These are phyloP conservation scores for Drosophila bunnanda DNA, from an alignment of 2,888 invertebrate genomes.

Conservation along the genomic window DNA sequence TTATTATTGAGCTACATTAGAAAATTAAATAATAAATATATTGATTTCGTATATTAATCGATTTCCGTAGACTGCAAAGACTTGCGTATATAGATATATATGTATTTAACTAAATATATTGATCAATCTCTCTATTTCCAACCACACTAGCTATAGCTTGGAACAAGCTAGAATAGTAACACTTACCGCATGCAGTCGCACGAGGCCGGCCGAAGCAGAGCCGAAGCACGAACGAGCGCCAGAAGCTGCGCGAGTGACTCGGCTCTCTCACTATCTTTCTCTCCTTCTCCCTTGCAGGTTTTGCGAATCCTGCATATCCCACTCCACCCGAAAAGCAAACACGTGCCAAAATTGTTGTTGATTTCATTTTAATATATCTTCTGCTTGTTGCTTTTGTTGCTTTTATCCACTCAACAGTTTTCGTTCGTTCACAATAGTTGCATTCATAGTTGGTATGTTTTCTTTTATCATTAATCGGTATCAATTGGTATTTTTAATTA, in stretches of 20 bases:
- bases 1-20: too few species aligned
- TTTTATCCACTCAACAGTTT: conserved; percentile 70
- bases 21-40: too few species aligned
- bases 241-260: conserved; percentile 13
- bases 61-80: too few species aligned
- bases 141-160: too few species aligned
- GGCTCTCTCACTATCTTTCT: background rate
- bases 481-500: conserved; percentile 48
- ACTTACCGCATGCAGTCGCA: background rate
- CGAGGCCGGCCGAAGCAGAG: conserved; percentile 1
- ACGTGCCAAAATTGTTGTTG: conserved; percentile 15
- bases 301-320: background rate
- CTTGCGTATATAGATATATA: too few species aligned
- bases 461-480: conserved; percentile 43
- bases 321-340: background rate
- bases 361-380: conserved; percentile 53
- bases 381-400: conserved; percentile 51
- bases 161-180: background rate
- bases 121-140: too few species aligned
- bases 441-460: conserved; percentile 48
- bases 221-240: conserved; percentile 1
- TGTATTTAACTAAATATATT: too few species aligned
- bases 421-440: conserved; percentile 56
- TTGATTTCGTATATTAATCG: too few species aligned
- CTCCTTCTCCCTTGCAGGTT: background rate